phyloP scores from a whole-genome alignment of 2,797 vertebrate genomes.

The Alca torda region DNA sequence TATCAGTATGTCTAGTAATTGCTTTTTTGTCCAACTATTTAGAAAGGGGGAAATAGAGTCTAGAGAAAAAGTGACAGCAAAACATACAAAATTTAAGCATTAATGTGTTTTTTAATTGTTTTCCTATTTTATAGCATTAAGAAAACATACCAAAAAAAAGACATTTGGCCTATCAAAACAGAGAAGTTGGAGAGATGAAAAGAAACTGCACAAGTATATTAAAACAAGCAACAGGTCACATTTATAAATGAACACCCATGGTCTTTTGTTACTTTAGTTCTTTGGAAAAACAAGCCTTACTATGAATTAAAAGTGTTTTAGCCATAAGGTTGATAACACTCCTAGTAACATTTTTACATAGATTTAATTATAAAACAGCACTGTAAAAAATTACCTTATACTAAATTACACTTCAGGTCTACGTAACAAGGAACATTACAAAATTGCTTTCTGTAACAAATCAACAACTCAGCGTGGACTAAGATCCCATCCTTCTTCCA shows the following conservation, averaged over 20 bases:
- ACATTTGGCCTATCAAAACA: not conserved
- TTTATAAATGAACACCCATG: not conserved
- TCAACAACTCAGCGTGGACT: not conserved
- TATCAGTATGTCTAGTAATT: conserved; percentile 59
- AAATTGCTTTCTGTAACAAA: not conserved
- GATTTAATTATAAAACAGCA: not conserved
- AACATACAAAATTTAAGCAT: not conserved
- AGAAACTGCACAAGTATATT: not conserved
- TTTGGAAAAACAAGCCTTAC: not conserved
- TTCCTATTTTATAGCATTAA: not conserved
- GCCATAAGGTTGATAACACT: not conserved
- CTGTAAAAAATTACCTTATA: not conserved
- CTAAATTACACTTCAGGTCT: not conserved
- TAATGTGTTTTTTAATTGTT: not conserved
- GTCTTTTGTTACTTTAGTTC: not conserved
- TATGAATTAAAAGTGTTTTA: not conserved
- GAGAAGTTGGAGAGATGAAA: not conserved
- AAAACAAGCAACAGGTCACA: not conserved
- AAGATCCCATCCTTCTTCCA: not conserved
- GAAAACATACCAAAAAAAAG: not conserved
- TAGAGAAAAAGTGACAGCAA: not conserved
- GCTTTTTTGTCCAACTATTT: conserved; percentile 55
- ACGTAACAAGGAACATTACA: not conserved
- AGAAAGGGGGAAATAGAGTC: not conserved
- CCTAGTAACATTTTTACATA: not conserved